phyloP scores from a whole-genome alignment of 2,113 vertebrate genomes.

The Pteruthius melanotis region DNA sequence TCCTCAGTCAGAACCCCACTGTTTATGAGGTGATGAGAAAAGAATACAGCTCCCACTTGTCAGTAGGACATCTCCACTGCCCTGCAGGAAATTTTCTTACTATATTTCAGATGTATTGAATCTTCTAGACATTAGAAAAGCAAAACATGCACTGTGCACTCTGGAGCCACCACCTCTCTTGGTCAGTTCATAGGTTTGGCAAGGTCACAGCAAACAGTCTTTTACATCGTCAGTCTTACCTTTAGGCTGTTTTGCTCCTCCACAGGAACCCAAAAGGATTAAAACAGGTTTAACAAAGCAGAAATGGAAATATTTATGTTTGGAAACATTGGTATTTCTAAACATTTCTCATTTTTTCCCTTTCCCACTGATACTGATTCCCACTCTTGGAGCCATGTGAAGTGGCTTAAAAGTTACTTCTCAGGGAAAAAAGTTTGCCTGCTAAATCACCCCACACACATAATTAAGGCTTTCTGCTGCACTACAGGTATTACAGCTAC shows the following conservation, averaged over 20 bases:
- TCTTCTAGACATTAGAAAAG: background rate
- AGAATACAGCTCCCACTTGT: constrained; percentile 55
- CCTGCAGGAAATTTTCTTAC: background rate
- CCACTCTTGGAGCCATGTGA: background rate
- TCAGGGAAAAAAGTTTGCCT: background rate
- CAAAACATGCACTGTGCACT: background rate
- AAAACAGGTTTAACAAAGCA: constrained; percentile 35
- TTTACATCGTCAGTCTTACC: background rate
- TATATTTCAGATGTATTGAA: background rate
- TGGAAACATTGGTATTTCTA: constrained; percentile 4
- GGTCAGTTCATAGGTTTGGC: background rate
- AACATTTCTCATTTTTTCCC: constrained; percentile 21
- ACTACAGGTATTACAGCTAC: background rate
- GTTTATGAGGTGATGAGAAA: constrained; percentile 62
- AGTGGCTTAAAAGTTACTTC: constrained; percentile 24
- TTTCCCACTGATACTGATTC: background rate
- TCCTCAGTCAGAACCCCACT: constrained; percentile 19
- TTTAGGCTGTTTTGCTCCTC: constrained; percentile 31
- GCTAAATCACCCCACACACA: background rate
- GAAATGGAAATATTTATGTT: constrained; percentile 54
- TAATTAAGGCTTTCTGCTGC: background rate
- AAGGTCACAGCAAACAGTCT: constrained; percentile 9
- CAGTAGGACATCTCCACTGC: constrained; percentile 10
- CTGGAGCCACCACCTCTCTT: background rate
- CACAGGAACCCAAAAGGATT: background rate